phyloP scores from a whole-genome alignment of 1,140 invertebrate species.

The Marisa cornuarietis region DNA sequence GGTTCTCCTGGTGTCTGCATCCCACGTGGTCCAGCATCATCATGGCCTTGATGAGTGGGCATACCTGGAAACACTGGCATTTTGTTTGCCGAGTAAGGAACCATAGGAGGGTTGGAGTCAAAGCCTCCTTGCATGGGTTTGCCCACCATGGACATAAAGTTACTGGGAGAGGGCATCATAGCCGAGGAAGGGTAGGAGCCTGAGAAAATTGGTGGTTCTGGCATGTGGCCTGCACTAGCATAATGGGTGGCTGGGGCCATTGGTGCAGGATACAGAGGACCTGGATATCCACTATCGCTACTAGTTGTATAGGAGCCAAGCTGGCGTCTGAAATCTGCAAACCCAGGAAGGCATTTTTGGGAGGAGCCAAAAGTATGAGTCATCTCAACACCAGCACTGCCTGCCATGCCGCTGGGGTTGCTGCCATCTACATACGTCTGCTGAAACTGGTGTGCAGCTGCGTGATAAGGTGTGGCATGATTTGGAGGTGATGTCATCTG shows the following conservation, averaged over 20 bases:
- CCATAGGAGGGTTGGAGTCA: background rate
- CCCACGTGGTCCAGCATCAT: background rate
- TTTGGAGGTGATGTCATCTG: constrained; percentile 2
- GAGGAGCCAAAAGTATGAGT: background rate
- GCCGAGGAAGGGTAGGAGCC: background rate
- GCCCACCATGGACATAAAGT: no score
- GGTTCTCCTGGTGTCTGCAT: background rate
- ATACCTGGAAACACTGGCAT: constrained; percentile 18
- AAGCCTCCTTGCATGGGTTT: background rate
- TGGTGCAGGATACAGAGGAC: no score
- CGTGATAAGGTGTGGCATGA: constrained; percentile 20
- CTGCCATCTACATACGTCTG: constrained; percentile 6
- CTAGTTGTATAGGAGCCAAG: background rate
- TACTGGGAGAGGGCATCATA: background rate
- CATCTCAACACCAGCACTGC: background rate
- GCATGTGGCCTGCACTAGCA: no score
- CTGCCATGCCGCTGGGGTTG: background rate
- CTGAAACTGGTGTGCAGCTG: constrained; percentile 16
- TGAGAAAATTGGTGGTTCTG: no score
- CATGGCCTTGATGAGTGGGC: background rate
- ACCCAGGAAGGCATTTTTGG: constrained; percentile 14
- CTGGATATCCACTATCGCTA: constrained; percentile 1
- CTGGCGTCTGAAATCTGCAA: constrained; percentile 23
- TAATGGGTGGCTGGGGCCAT: no score
- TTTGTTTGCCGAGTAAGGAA: constrained; percentile 6